Conservation (phyloP, 2,797 vertebrate genomes). For the Chromis chromis region DNA sequence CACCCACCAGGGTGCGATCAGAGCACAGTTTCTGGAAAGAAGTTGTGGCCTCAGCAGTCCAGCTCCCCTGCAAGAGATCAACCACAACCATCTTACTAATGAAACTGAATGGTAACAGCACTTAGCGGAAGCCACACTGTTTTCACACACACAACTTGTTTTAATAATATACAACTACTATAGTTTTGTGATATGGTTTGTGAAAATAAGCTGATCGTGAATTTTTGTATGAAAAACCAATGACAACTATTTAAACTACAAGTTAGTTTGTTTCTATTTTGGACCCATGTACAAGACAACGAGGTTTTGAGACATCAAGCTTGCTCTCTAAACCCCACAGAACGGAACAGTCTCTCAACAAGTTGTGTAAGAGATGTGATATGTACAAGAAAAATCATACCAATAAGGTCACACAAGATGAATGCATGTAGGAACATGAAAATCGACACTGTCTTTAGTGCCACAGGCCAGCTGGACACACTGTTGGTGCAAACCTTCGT, state of each 20-base stretch:
- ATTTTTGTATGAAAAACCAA: too few relatives aligned
- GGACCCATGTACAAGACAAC: neutral
- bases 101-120: neutral
- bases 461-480: neutral
- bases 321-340: neutral
- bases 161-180: neutral
- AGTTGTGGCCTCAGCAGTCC: conserved; percentile 85
- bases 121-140: neutral
- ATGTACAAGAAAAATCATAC: neutral
- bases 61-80: conserved; percentile 78
- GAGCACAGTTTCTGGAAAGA: conserved; percentile 87
- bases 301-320: neutral
- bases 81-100: neutral
- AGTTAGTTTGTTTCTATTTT: neutral
- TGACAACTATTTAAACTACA: neutral
- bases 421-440: neutral
- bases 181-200: neutral
- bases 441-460: neutral
- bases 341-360: neutral
- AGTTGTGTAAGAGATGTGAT: neutral
- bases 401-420: neutral
- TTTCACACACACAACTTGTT: neutral
- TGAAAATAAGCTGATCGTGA: neutral
- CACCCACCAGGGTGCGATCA: conserved; percentile 88
- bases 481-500: neutral